phyloP scores from a whole-genome alignment of 2,888 invertebrate genomes.

The Zhengitettix transpicula region DNA sequence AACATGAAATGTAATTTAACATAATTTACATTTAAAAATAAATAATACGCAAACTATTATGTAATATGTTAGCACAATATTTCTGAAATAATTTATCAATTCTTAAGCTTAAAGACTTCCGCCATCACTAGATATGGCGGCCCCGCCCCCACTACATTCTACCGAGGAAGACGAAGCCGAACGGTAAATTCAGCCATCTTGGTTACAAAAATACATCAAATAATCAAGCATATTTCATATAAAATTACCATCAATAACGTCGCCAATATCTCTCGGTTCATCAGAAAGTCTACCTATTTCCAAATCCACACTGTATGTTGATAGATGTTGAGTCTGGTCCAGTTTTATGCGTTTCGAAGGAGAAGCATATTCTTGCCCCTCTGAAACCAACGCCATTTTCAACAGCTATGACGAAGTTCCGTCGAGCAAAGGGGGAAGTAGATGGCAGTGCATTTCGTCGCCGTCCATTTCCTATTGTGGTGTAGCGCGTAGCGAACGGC shows the following conservation, averaged over 20 bases:
- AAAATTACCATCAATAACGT: conserved; percentile 12
- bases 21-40: no score
- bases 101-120: background rate
- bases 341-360: conserved; percentile 15
- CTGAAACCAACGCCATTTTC: conserved; percentile 15
- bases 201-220: conserved; percentile 9
- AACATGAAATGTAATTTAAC: no score
- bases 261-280: conserved; percentile 12
- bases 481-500: no score
- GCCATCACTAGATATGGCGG: conserved; percentile 6
- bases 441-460: conserved; percentile 2
- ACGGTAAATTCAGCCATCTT: conserved; percentile 12
- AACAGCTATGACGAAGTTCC: conserved; percentile 10
- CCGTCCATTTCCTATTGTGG: no score
- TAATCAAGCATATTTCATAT: conserved; percentile 8
- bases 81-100: background rate
- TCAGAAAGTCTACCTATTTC: conserved; percentile 13
- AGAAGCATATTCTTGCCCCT: conserved; percentile 14
- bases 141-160: conserved; percentile 13
- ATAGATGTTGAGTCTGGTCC: conserved; percentile 12
- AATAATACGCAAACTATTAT: no score
- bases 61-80: no score
- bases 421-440: conserved; percentile 6
- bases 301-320: conserved; percentile 12
- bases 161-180: conserved; percentile 1